Conservation (phyloP, 2,888 invertebrate species). For the Apamea sordens region DNA sequence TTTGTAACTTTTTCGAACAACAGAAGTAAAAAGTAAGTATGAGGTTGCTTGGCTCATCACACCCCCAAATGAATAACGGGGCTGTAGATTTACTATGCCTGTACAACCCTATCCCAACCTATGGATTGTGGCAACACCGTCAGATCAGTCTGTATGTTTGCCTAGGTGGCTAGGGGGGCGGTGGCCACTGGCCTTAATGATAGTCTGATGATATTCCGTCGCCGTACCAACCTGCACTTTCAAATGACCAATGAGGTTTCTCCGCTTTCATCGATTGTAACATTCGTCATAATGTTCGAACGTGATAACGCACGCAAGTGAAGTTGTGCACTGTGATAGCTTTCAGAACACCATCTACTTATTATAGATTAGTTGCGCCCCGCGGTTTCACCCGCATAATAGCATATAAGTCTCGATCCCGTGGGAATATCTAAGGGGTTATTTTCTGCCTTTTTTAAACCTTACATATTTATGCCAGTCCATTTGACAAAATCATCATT, state of each 20-base stretch:
- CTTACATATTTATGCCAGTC: background rate
- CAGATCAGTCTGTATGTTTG: background rate
- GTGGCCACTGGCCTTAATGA: constrained; percentile 27
- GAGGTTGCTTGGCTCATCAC: background rate
- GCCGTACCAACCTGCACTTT: constrained; percentile 51
- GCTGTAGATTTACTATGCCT: background rate
- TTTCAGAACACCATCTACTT: constrained; percentile 7
- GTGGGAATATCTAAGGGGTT: background rate
- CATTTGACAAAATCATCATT: constrained; percentile 10
- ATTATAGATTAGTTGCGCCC: background rate
- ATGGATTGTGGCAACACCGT: background rate
- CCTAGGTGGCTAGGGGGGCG: constrained; percentile 2
- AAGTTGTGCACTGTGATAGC: background rate
- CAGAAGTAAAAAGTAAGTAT: background rate
- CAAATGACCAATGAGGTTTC: constrained; percentile 52
- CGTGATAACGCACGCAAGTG: background rate
- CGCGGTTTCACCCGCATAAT: background rate
- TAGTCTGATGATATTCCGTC: constrained; percentile 38
- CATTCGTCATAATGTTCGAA: background rate
- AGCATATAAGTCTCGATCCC: background rate
- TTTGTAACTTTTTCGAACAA: background rate
- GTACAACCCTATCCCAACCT: too few relatives aligned
- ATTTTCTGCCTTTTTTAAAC: background rate
- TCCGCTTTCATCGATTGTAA: constrained; percentile 50
- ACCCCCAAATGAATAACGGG: background rate